Evolutionary conservation across 1,140 invertebrate species (phyloP), one percentile per base, ranked within the genome.

Genomic region (Drosophila bipectinata): DNA sequence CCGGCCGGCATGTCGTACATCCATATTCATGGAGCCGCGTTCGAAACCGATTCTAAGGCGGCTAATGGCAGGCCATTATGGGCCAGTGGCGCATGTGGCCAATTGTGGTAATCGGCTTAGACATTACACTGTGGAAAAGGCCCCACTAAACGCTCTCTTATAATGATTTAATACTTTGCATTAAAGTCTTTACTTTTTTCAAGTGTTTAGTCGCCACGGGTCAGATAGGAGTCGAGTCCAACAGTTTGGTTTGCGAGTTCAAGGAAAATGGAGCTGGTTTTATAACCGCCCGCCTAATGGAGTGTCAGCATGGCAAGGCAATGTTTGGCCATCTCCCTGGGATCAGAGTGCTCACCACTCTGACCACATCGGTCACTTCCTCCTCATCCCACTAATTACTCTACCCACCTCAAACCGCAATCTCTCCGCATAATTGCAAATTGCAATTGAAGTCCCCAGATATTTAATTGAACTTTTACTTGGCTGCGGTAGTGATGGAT

Each of bases 221-320:
- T 64, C 34, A 14, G 56, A 48, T 58, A 28, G 3, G 60, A 67
- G 59, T 67, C 45, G 59, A 26, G 45, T 51, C 59, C 47, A 67
- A 52, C 47, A 48, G 15, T 68, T 45, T 14, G 18, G 39, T 45
- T 74, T 73, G 39, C 55, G 56, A 63, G 82, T 87, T 87, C 82
- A 87, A 88, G 82, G 82, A 88, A 83, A 87, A 87, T 81, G 75
- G 67, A 85, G 72, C 72, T 69, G 63, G 80, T 64, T 84, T 82
- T 74, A 57, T 68, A 56, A 30, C 53, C 14, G 28, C 41, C 44
- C 54, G 48, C 55, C 49, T 78, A 78, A 78, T 77, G 66, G 56
- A 34, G 54, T 72, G 59, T 60, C 67, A 67, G 54, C 44, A 56
- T 47, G 60, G 53, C 61, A 55, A 59, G 61, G 72, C 54, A 52